A percentile compares a stretch with the other conserved stretches of the same genome.
phyloP scores from a whole-genome alignment of 1,140 invertebrate genomes.

The Megalonaias nervosa region DNA sequence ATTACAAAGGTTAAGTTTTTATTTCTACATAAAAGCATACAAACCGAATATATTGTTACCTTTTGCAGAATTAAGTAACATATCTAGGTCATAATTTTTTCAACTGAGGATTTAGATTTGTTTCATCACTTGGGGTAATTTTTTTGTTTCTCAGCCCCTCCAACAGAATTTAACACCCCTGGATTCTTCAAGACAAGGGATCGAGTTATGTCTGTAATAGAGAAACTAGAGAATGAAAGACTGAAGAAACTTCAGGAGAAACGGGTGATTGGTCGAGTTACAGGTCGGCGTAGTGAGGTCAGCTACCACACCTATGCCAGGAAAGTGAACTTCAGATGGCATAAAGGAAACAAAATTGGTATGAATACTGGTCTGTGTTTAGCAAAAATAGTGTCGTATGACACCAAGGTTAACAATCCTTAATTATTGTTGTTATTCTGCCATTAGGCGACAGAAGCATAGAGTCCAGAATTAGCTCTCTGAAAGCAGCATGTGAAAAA shows the following conservation, averaged over 20 bases:
- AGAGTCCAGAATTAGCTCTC: not conserved
- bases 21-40: no score
- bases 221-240: slow-evolving; percentile 77
- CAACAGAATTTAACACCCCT: no score
- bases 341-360: slow-evolving; percentile 91
- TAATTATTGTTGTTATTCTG: not conserved
- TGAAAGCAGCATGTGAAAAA: not conserved
- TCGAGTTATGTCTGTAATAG: slow-evolving; percentile 39
- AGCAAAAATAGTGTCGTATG: no score
- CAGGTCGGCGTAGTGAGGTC: slow-evolving; percentile 65
- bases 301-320: slow-evolving; percentile 74
- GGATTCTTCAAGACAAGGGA: slow-evolving; percentile 21
- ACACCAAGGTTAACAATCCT: no score
- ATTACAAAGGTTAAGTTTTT: no score
- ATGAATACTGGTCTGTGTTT: slow-evolving; percentile 48
- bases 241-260: slow-evolving; percentile 77
- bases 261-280: slow-evolving; percentile 82
- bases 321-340: slow-evolving; percentile 90
- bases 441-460: not conserved
- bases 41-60: no score
- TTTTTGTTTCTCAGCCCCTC: no score
- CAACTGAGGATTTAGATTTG: no score
- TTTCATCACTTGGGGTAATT: no score
- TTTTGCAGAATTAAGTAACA: no score
- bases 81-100: no score